Evolutionary conservation across 1,140 invertebrate genomes (phyloP).

Genomic region (Hormaphis cornu): DNA sequence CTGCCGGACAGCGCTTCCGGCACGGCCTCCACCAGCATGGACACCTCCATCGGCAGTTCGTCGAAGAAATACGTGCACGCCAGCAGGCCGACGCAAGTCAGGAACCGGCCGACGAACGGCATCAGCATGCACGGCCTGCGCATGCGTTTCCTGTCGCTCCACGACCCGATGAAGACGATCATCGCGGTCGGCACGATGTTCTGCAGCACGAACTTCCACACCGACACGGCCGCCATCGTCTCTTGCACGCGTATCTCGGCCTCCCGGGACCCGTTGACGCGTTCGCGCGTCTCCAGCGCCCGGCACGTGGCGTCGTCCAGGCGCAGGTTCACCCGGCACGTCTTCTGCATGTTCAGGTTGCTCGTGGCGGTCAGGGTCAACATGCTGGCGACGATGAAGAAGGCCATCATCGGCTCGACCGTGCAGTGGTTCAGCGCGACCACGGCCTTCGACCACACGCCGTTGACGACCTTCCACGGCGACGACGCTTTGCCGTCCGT

Average conservation of each 20-base stretch:
- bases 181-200: constrained; percentile 62
- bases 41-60: constrained; percentile 57
- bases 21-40: constrained; percentile 61
- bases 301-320: not conserved
- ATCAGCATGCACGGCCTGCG: constrained; percentile 75
- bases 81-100: constrained; percentile 64
- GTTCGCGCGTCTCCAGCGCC: constrained; percentile 45
- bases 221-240: constrained; percentile 61
- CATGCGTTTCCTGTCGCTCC: constrained; percentile 47
- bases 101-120: constrained; percentile 67
- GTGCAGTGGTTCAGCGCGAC: not conserved
- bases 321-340: not conserved
- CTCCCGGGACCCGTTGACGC: constrained; percentile 57
- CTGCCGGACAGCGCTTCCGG: constrained; percentile 70
- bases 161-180: constrained; percentile 60
- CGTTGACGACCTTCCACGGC: no score
- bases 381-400: not conserved
- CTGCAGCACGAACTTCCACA: constrained; percentile 72
- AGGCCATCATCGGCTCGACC: not conserved
- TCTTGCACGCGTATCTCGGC: constrained; percentile 63
- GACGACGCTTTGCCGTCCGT: no score
- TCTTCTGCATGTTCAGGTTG: not conserved
- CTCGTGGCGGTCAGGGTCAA: not conserved
- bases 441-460: constrained; percentile 35
- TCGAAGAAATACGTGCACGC: constrained; percentile 64